Percentiles rank a stretch among this genome's conserved stretches.
Conservation (phyloP, 2,797 vertebrate species). For the Ctenochaetus hawaiiensis region DNA sequence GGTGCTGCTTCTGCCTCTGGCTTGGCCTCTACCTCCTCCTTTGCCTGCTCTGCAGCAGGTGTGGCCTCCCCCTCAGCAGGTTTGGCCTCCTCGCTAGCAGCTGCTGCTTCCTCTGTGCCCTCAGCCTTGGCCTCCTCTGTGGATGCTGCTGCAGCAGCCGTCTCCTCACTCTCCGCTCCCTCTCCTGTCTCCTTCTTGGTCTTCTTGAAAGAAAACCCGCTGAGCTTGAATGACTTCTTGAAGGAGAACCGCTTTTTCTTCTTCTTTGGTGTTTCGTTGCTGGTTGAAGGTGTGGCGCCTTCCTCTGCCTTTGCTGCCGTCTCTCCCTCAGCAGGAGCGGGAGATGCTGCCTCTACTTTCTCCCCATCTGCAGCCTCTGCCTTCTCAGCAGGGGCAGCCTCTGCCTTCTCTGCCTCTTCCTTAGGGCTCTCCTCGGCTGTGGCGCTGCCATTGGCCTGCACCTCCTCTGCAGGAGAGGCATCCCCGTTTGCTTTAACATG, state of each 20-base stretch:
- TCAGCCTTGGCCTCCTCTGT: slow-evolving; percentile 85
- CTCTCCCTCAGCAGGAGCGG: slow-evolving; percentile 87
- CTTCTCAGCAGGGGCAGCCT: slow-evolving; percentile 66
- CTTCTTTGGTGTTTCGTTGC: slow-evolving; percentile 95
- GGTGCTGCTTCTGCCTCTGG: slow-evolving; percentile 21
- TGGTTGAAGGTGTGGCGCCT: slow-evolving; percentile 87
- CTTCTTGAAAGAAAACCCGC: slow-evolving; percentile 97
- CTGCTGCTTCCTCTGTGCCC: slow-evolving; percentile 73
- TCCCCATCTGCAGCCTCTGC: slow-evolving; percentile 79
- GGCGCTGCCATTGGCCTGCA: slow-evolving; percentile 91
- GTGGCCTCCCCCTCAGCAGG: slow-evolving; percentile 77
- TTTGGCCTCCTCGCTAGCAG: slow-evolving; percentile 80
- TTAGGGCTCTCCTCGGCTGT: slow-evolving; percentile 86
- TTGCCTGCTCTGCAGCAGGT: slow-evolving; percentile 69
- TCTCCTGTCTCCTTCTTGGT: slow-evolving; percentile 94
- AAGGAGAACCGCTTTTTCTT: slow-evolving; percentile 98
- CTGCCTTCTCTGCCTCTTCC: slow-evolving; percentile 83
- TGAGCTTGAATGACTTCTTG: slow-evolving; percentile 97
- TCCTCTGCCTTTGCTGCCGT: slow-evolving; percentile 88
- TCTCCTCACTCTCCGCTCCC: slow-evolving; percentile 85
- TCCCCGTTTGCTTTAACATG: slow-evolving; percentile 95
- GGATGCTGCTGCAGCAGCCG: slow-evolving; percentile 44
- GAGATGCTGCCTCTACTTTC: slow-evolving; percentile 84
- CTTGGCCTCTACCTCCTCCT: slow-evolving; percentile 46
- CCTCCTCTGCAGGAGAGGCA: slow-evolving; percentile 91